Conservation (phyloP, 2,113 vertebrate genomes). For the Melanocharis versteri region DNA sequence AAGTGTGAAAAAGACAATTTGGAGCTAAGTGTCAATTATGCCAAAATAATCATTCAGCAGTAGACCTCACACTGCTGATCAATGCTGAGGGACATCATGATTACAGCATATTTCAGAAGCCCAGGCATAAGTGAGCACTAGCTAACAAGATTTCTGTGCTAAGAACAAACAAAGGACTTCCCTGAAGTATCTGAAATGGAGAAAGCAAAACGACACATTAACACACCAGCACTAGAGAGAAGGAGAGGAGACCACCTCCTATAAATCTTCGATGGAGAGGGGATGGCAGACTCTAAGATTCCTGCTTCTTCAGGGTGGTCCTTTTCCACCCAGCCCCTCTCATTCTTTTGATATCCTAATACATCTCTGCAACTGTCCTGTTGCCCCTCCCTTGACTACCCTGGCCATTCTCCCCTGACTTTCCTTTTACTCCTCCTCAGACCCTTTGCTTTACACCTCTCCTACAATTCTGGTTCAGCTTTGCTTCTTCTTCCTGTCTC, state of each 20-base stretch:
- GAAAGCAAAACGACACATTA: background rate
- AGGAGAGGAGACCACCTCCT: background rate
- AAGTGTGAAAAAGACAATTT: background rate
- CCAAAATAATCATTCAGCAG: background rate
- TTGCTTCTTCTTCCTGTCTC: background rate
- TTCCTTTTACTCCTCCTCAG: background rate
- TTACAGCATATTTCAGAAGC: background rate
- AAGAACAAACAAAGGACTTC: background rate
- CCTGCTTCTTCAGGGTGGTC: background rate
- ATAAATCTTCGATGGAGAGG: background rate
- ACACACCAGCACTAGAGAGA: background rate
- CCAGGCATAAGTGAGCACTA: background rate
- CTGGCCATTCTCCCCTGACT: background rate
- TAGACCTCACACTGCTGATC: background rate
- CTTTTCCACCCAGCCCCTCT: background rate
- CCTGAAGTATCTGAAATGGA: background rate
- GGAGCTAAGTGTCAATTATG: background rate
- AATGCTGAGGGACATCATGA: background rate
- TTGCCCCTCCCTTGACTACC: background rate
- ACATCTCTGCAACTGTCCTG: background rate
- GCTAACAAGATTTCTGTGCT: background rate
- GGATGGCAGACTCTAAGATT: background rate
- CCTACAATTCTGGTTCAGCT: background rate
- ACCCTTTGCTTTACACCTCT: background rate
- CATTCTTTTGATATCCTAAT: background rate